Evolutionary conservation across 1,140 invertebrate genomes (phyloP), one percentile per base, ranked within the genome.

Genomic region (Hirudo medicinalis): DNA sequence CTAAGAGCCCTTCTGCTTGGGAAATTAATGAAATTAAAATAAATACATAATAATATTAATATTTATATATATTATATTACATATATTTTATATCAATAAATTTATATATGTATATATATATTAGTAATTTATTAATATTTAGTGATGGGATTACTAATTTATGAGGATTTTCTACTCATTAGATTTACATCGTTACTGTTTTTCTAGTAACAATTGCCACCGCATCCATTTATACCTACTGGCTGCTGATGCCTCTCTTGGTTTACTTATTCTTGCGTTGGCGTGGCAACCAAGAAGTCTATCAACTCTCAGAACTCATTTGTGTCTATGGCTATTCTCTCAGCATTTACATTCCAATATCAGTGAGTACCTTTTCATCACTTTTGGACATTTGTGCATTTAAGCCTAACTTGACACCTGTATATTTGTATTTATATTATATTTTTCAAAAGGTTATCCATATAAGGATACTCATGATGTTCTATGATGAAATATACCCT

Each of bases 291-390:
- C 82, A 86, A 11, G 86, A 87, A 76, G 84, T 84, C 69, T 84
- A 86, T 72, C 87, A 87, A 29, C 87, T 92, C 76, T 84, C 94
- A 73, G 85, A 85, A 76, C 85, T 95, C 9, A 85, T 97, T 74
- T 96, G 92, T 81, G 84, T 96, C 2, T 98, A 97, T 81, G 94
- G 94, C 20, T 98, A 98, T 80, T 95, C 92, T 0, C 82, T 98
- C 55, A 87, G 90, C 49, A 91, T 97, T 75, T 97, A 93, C 79
- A 88, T 97, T 76, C 94, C 94, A 13, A 88, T 94, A 8, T 91
- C 92, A n/a, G 87, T 86, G 76, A 77, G 81, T 77, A 40, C 20
- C 20, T 55, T 75, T 55, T 68, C 9, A 17, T 49, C 11, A 49
- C 9, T 15, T 17, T 49, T 49, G 3, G 15, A 17, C 11, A 0